phyloP scores from a whole-genome alignment of 2,113 vertebrate species.

The Laterallus jamaicensis region DNA sequence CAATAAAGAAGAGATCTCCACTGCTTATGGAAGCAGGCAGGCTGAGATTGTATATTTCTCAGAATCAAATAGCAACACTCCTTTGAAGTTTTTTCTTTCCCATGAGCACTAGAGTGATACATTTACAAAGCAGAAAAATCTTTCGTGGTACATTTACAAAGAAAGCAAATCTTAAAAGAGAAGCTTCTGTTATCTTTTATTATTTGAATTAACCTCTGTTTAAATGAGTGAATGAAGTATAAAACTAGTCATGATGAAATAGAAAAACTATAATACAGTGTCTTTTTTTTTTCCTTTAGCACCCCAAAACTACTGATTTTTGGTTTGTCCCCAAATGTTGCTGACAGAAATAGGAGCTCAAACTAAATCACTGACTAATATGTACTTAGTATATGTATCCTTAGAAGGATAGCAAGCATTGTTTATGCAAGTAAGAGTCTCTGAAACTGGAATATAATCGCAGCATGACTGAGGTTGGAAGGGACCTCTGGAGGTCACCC shows the following conservation, averaged over 20 bases:
- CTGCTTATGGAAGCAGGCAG: neutral
- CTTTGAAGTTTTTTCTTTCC: neutral
- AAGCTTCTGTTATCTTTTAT: neutral
- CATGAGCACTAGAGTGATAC: neutral
- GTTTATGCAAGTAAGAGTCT: neutral
- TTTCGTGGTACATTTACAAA: neutral
- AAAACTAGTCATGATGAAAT: neutral
- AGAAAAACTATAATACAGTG: neutral
- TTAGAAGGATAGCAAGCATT: neutral
- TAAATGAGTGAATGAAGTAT: neutral
- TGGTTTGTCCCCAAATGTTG: neutral
- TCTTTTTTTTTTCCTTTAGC: neutral
- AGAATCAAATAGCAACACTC: neutral
- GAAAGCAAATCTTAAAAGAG: neutral
- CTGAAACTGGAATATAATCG: neutral
- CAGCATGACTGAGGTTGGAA: neutral
- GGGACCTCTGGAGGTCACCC: neutral
- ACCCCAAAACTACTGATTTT: neutral
- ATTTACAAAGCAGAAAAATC: neutral
- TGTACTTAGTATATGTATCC: neutral
- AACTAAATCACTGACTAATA: neutral
- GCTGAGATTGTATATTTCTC: neutral
- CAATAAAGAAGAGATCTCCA: neutral
- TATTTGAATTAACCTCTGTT: slow-evolving; percentile 2
- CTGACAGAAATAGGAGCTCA: neutral